Percentiles rank a stretch among this genome's conserved stretches.
phyloP scores from a whole-genome alignment of 1,140 invertebrate species.

The Melipona quadrifasciata region DNA sequence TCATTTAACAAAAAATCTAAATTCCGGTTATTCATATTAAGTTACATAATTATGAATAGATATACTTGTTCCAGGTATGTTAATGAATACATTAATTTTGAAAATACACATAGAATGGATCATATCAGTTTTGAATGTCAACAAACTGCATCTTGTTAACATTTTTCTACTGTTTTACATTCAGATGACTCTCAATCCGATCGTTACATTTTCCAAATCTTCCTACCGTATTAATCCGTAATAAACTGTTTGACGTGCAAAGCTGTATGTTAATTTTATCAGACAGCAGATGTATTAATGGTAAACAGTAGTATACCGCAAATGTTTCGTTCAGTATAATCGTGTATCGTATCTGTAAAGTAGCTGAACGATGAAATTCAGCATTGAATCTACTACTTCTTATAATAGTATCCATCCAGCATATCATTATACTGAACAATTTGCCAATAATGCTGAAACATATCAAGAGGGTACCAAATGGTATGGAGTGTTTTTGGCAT shows the following conservation, averaged over 20 bases:
- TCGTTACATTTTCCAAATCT: constrained; percentile 55
- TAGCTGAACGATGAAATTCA: constrained; percentile 73
- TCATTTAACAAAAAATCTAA: constrained; percentile 2
- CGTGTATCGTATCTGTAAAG: constrained; percentile 1
- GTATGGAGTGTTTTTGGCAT: constrained; percentile 80
- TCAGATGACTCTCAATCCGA: background rate
- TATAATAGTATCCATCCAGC: constrained; percentile 78
- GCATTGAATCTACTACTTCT: constrained; percentile 72
- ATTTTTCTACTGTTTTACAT: constrained; percentile 15
- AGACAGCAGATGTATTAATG: constrained; percentile 47
- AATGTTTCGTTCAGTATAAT: constrained; percentile 26
- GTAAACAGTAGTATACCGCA: constrained; percentile 20
- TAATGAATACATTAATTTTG: background rate
- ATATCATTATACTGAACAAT: constrained; percentile 77
- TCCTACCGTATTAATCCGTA: constrained; percentile 60
- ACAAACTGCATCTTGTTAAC: background rate
- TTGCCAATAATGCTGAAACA: constrained; percentile 74
- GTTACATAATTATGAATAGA: background rate
- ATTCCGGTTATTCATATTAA: background rate
- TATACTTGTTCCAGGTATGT: background rate
- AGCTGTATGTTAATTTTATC: constrained; percentile 68
- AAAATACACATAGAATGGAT: background rate
- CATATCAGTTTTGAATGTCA: no score
- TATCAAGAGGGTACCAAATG: constrained; percentile 79
- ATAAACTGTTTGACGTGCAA: constrained; percentile 64